Evolutionary conservation across 2,797 vertebrate genomes (phyloP), one percentile per base, ranked within the genome.

Genomic region (Silurus aristotelis): DNA sequence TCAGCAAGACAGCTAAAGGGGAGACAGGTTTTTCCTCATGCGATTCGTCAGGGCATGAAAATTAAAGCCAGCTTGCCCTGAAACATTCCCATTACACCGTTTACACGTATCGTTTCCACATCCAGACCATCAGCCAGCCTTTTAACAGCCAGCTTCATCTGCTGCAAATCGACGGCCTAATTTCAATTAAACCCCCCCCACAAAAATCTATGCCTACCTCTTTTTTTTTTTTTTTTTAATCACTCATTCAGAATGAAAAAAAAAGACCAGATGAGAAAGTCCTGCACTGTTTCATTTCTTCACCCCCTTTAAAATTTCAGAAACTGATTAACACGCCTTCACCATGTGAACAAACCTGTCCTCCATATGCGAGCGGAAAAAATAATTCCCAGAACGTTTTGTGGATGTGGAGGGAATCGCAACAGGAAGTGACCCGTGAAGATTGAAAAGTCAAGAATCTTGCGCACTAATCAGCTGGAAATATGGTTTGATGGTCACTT

Each of bases 51-150:
- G 94, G 94, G 94, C 89, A 93, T 93, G 77, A 94, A 95, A 95
- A 96, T 96, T 93, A 96, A 96, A 96, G 92, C 91, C 94, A 96
- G 96, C 95, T 96, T 96, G 93, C 9, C 93, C 93, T 92, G 91
- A 95, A 95, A 95, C 93, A 93, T 93, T 94, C 89, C 15, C 94
- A 96, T 96, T 95, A 94, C 93, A 95, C 95, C 94, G 95, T 95
- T 95, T 95, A 96, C 94, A 94, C 95, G 94, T 96, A 96, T 95
- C 94, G 95, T 95, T 96, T 96, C 95, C 94, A 95, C 89, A 91
- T 93, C 84, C 90, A 88, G 88, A 88, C 93, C 91, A 38, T 84
- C 91, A 92, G 80, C 87, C 48, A 52, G 48, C 80, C 86, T 92
- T 92, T 93, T 93, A 92, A 92, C 92, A 90, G 92, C 93, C 92